Base-by-base conservation (phyloP, 2,113 vertebrate genomes). In the Triplophysa siluroides region DNA sequence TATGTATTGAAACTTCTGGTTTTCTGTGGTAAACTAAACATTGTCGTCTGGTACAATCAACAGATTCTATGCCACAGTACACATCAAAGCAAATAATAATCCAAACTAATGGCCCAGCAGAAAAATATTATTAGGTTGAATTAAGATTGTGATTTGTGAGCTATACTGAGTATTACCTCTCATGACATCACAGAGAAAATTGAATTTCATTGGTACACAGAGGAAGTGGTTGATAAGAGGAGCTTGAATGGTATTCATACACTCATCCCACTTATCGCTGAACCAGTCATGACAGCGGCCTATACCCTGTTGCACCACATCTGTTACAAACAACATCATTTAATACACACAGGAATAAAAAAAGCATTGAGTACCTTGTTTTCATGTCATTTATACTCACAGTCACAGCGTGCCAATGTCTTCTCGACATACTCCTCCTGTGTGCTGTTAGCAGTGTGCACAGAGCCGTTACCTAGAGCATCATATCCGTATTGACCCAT, bases 191-290 rank as follows among this genome's bases (percentile, higher is more conserved):
- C 97, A 99, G 73, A 98, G 82, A 88, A 96, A 94, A 64, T 87
- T 78, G 80, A 96, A 94, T 71, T 87, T 94, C 96, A 98, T 96
- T n/a, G 95, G 93, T 21, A 95, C 26, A 62, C 97, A 99, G n/a
- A 99, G 54, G 19, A 98, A 5, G 87, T 95, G 89, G 83, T 26
- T 94, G 87, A 98, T 8, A 58, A 98, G 9, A 0, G 96, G 95
- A 10, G 92, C 66, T 0, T 0, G 0, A 16, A 95, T 52, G 0
- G 0, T 2, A 0, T 1, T 1, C 89, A 88, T 79, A 65, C 95
- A 96, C 0, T 21, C 21, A 0, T 0, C 0, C 4, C 94, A 60
- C 79, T 91, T 95, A 0, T 0, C 0, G 0, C 65, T 1, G 56
- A 99, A 98, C 94, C 95, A 96, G 0, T 26, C 11, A 12, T 0